A percentile compares a stretch with the other conserved stretches of the same genome.
These are phyloP conservation scores for Silvanus unidentatus DNA, from an alignment of 2,888 invertebrate genomes.

Conservation along the genomic window DNA sequence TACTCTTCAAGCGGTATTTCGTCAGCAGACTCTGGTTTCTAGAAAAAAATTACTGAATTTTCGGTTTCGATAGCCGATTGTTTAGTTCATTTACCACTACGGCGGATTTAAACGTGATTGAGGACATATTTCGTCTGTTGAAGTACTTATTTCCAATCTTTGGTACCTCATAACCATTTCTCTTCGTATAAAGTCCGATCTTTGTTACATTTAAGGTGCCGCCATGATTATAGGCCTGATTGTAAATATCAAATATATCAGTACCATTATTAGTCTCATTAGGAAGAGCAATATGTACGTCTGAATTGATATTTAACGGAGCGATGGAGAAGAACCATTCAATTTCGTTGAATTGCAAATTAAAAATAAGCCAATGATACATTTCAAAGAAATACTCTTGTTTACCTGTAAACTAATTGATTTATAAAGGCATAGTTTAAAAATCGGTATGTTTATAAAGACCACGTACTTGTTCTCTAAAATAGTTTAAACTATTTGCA, in stretches of 20 bases:
- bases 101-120: slow-evolving; percentile 51
- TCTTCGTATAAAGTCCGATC: slow-evolving; percentile 49
- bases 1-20: slow-evolving; percentile 43
- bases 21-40: too few species aligned
- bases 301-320: slow-evolving; percentile 48
- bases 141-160: slow-evolving; percentile 36
- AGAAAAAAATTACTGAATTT: neutral
- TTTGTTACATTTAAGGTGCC: slow-evolving; percentile 48
- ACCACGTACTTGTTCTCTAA: neutral
- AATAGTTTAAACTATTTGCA: neutral
- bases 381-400: slow-evolving; percentile 31
- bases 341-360: neutral
- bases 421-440: too few species aligned
- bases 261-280: slow-evolving; percentile 25
- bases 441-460: neutral
- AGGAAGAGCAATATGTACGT: slow-evolving; percentile 44
- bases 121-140: slow-evolving; percentile 51
- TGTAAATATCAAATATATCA: slow-evolving; percentile 49
- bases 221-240: slow-evolving; percentile 52
- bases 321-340: slow-evolving; percentile 36
- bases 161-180: slow-evolving; percentile 25
- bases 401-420: slow-evolving; percentile 18
- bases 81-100: slow-evolving; percentile 45
- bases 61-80: slow-evolving; percentile 10
- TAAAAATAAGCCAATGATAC: slow-evolving; percentile 44